Base-by-base conservation (phyloP, 1,140 invertebrate species). In the Caerostris darwini region DNA sequence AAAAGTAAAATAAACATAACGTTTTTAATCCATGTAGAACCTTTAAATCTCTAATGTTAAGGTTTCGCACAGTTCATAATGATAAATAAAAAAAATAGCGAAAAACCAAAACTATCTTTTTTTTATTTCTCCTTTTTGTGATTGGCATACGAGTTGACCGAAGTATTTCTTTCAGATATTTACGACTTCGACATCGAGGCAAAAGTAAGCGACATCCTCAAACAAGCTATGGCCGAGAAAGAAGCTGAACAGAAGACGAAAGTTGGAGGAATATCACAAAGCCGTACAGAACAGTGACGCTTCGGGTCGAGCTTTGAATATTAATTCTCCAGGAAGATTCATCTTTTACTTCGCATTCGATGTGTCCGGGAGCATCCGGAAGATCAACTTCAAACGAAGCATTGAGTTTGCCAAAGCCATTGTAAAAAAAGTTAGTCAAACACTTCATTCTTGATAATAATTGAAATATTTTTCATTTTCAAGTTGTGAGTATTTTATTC, bases 291-390 rank as follows among this genome's bases (percentile, higher is more conserved):
- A 34, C 34, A 34, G 34, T 34, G 34, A 2, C 0, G 0, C 34
- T 34, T 34, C 34, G 34, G 34, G 34, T 34, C 34, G 34, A 2
- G 34, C n/a, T 34, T 34, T 94, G 56, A 69, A 94, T 77, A 58
- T 94, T 6, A 94, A 69, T 58, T 89, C 19, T 19, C 71, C 67
- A 17, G 82, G 69, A 54, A 90, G 94, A 34, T 10, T 77, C 5
- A 83, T 94, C 57, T 64, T 94, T n/a, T 94, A 94, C 54, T 94
- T 94, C 53, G 34, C 64, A 3, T 94, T 94, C 14, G 90, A 94
- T 57, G 83, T 69, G 34, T 94, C 94, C 10, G 94, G 94, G 3
- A 94, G 94, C 59, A 57, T 94, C 7, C 19, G 59, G n/a, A 7
- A 81, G 17, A 5, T 59, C 3, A 77, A 94, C 59, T 94, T 94